Evolutionary conservation across 2,113 vertebrate genomes (phyloP).

Genomic region (Chloropsis cyanopogon): DNA sequence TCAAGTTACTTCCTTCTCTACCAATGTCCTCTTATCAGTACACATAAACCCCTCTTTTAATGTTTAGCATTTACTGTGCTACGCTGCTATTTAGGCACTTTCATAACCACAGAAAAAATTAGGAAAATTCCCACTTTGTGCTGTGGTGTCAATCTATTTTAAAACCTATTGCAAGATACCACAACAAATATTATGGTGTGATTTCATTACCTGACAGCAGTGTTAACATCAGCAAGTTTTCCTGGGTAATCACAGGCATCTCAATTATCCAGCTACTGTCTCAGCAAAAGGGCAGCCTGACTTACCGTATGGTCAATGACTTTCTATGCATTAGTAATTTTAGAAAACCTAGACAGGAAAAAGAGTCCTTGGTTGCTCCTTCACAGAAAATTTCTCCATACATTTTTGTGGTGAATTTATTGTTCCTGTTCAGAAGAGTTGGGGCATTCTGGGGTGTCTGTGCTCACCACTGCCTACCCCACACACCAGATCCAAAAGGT

Average conservation of each 20-base stretch:
- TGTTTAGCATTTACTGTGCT: not conserved
- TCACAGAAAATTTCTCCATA: not conserved
- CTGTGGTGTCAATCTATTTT: not conserved
- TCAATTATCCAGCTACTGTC: conserved; percentile 10
- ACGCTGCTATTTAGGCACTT: not conserved
- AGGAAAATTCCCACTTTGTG: not conserved
- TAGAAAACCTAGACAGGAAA: not conserved
- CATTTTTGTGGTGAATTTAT: not conserved
- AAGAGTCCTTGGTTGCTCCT: not conserved
- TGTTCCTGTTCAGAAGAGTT: not conserved
- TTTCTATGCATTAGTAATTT: not conserved
- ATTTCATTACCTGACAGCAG: conserved; percentile 33
- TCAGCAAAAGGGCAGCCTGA: conserved; percentile 36
- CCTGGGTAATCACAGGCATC: conserved; percentile 2
- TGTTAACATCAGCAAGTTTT: conserved; percentile 57
- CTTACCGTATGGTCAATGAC: not conserved
- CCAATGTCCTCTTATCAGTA: not conserved
- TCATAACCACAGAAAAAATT: not conserved
- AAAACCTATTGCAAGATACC: conserved; percentile 3
- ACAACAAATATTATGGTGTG: not conserved
- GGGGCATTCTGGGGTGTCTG: not conserved
- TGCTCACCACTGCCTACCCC: not conserved
- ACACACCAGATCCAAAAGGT: not conserved
- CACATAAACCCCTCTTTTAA: not conserved
- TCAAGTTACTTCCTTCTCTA: not conserved